Base-by-base conservation (phyloP, 2,888 invertebrate genomes). In the Mycalesis mineus region DNA sequence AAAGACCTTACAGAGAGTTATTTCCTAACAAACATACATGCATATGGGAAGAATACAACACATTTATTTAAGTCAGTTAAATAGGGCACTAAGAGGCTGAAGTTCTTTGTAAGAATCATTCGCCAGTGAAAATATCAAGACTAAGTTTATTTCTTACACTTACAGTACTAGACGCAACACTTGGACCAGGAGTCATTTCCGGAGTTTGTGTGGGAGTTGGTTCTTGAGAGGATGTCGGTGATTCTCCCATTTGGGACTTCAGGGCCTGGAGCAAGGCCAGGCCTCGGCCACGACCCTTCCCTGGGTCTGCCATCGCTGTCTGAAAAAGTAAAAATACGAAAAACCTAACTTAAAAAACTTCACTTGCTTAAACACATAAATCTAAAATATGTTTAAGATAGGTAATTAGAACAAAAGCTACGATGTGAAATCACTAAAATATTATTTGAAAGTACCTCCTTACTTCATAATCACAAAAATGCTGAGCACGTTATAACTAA, bases 271-370 rank as follows among this genome's bases (percentile, higher is more conserved):
- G 72, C 57, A 87, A 69, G 51, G 82, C 81, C 50, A 84, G 61
- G 64, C 88, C 88, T 55, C 88, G 75, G 7, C 88, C 88, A 36
- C 85, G 80, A 37, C 88, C 87, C 62, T 71, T 82, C 2, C 69
- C 68, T 33, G 73, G 72, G 40, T 88, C 87, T 15, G 77, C 73
- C 86, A 87, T 87, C 29, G 42, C 70, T 36, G 60, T 55, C 68
- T 70, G 44, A 37, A 65, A 65, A 36, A 9, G 33, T 7, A 1
- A 8, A 29, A 29, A 22, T n/a, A n/a, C n/a, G n/a, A n/a, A n/a
- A n/a, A n/a, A n/a, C n/a, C n/a, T n/a, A n/a, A n/a, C n/a, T n/a
- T n/a, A n/a, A n/a, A n/a, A n/a, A n/a, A n/a, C n/a, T n/a, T n/a
- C n/a, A n/a, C n/a, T n/a, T n/a, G n/a, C n/a, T n/a, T n/a, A n/a